Conservation (phyloP, 2,888 invertebrate genomes). For the Phortica okadai region DNA sequence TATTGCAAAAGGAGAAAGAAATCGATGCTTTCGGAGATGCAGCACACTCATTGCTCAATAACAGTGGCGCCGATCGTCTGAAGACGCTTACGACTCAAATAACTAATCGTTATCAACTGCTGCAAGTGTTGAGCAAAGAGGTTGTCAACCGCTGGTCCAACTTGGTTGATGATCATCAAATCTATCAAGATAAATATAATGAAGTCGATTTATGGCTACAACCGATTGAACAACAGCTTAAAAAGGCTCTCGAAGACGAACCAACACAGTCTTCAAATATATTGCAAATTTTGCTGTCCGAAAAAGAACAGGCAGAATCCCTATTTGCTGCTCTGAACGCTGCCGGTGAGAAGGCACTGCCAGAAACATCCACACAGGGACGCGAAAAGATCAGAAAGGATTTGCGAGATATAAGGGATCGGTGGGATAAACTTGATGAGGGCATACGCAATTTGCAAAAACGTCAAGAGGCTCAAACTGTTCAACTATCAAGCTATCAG, state of each 20-base stretch:
- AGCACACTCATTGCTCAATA: constrained; percentile 90
- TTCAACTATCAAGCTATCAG: constrained; percentile 90
- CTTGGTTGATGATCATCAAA: constrained; percentile 88
- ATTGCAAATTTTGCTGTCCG: constrained; percentile 84
- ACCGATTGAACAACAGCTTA: constrained; percentile 85
- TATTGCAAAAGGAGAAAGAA: constrained; percentile 88
- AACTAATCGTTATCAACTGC: constrained; percentile 89
- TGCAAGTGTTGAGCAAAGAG: constrained; percentile 89
- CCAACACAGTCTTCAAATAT: constrained; percentile 83
- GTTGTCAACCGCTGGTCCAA: constrained; percentile 90
- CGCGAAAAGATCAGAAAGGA: constrained; percentile 93
- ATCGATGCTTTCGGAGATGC: constrained; percentile 93
- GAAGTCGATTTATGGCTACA: constrained; percentile 87
- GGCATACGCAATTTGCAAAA: constrained; percentile 90
- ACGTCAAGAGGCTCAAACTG: constrained; percentile 87
- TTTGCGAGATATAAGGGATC: constrained; percentile 86
- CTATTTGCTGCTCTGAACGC: constrained; percentile 85
- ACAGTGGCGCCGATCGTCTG: constrained; percentile 89
- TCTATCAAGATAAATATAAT: constrained; percentile 85
- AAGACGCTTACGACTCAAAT: constrained; percentile 92
- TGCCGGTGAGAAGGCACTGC: constrained; percentile 91
- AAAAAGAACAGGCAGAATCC: constrained; percentile 90
- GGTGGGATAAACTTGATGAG: constrained; percentile 92
- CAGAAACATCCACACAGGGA: constrained; percentile 94
- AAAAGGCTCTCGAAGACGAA: constrained; percentile 81